These are phyloP conservation scores for Acanthurus tractus DNA, from an alignment of 2,797 vertebrate genomes.

Conservation along the genomic window DNA sequence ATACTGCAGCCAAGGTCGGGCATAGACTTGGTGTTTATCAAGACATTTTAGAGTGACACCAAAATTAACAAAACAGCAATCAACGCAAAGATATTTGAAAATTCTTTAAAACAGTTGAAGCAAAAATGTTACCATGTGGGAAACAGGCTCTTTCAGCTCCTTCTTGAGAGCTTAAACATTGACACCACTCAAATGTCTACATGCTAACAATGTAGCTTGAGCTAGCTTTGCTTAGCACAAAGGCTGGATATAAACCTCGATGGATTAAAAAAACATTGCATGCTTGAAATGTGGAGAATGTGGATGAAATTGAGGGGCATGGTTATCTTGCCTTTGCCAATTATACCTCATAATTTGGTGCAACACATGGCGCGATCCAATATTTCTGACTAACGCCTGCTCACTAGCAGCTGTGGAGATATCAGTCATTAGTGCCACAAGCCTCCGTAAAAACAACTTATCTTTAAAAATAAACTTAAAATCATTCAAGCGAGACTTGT, in stretches of 20 bases:
- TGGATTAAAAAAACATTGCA: not conserved
- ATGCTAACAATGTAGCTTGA: not conserved
- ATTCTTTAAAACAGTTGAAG: not conserved
- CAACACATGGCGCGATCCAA: not conserved
- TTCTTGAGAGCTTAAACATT: not conserved
- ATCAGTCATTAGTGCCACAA: constrained; percentile 33
- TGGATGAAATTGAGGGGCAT: not conserved
- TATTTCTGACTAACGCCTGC: constrained; percentile 8
- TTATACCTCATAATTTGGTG: constrained; percentile 6
- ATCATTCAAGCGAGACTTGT: constrained; percentile 52
- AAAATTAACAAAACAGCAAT: not conserved
- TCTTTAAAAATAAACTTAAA: constrained; percentile 48
- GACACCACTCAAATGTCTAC: not conserved
- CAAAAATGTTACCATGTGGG: not conserved
- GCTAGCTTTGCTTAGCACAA: not conserved
- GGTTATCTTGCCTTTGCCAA: not conserved
- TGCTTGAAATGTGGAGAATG: not conserved
- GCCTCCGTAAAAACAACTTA: constrained; percentile 29
- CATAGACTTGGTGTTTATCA: not conserved
- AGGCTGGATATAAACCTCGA: not conserved
- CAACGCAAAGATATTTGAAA: not conserved
- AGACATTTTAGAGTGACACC: not conserved
- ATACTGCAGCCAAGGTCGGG: not conserved
- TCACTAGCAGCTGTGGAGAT: constrained; percentile 6
- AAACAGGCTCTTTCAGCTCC: not conserved